phyloP scores from a whole-genome alignment of 1,140 invertebrate species.

The Diabrotica undecimpunctata region DNA sequence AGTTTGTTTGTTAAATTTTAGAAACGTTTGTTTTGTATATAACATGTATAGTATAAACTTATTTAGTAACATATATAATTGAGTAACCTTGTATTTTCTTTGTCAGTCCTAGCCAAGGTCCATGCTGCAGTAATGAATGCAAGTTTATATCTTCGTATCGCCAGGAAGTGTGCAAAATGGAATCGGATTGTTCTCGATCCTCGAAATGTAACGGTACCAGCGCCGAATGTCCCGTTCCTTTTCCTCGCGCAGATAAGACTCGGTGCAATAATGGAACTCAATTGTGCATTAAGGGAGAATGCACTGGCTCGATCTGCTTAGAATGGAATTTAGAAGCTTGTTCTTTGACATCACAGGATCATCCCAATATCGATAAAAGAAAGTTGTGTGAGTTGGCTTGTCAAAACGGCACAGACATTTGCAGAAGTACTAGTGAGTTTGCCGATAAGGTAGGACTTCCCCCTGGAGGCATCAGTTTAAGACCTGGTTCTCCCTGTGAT shows the following conservation, averaged over 20 bases:
- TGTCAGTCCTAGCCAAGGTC: slow-evolving; percentile 88
- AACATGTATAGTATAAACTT: too few species aligned
- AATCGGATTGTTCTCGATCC: slow-evolving; percentile 84
- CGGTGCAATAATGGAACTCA: slow-evolving; percentile 80
- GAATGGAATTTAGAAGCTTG: slow-evolving; percentile 94
- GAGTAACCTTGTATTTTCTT: too few species aligned
- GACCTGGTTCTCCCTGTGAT: slow-evolving; percentile 95
- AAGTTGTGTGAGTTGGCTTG: slow-evolving; percentile 95
- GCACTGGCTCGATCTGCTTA: slow-evolving; percentile 91
- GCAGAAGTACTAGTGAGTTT: slow-evolving; percentile 83
- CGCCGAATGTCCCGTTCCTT: slow-evolving; percentile 80
- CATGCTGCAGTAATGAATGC: slow-evolving; percentile 87
- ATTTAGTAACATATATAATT: too few species aligned
- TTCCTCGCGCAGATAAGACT: slow-evolving; percentile 74
- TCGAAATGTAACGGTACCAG: slow-evolving; percentile 82
- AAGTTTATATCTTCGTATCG: slow-evolving; percentile 66
- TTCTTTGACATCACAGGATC: slow-evolving; percentile 83
- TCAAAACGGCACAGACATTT: slow-evolving; percentile 81
- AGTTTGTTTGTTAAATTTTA: too few species aligned
- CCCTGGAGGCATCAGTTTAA: slow-evolving; percentile 79
- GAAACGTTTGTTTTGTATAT: too few species aligned
- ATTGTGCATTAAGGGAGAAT: slow-evolving; percentile 91
- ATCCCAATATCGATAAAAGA: slow-evolving; percentile 75
- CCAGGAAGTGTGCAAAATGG: slow-evolving; percentile 72
- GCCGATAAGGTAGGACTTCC: slow-evolving; percentile 70